Base-by-base conservation (phyloP, 2,797 vertebrate species). In the Rhodeus uyekii region DNA sequence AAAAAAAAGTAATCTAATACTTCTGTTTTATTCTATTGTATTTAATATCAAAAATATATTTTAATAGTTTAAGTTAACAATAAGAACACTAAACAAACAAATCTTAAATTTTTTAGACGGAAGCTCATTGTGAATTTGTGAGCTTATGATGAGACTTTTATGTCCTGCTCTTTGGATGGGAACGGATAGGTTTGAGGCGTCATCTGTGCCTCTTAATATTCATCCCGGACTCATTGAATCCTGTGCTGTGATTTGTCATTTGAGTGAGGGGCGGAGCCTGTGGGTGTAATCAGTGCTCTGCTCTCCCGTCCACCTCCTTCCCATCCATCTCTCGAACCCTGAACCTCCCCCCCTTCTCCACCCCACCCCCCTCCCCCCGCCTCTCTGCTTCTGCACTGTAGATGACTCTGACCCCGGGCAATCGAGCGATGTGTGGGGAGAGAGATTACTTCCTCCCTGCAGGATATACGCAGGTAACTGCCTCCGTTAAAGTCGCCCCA, bases 351-450 rank as follows among this genome's bases (percentile, higher is more conserved):
- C 71, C 87, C 82, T 85, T 63, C 85, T 87, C 84, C 76, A 46
- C 87, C 92, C n/a, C n/a, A n/a, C 76, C 77, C 71, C 87, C 82
- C 85, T 63, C 85, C 87, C 92, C 91, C 94, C 81, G 90, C 94
- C 85, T 95, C 91, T 95, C 94, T 95, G 95, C 95, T 95, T 94
- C 83, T 95, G 94, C 95, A 95, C 94, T 96, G 90, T 97, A 95
- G 95, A 96, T 96, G 94, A 95, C 91, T 98, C 95, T 96, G 96
- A 98, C 93, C 94, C 93, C 93, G 95, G 93, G 94, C 94, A 95
- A 93, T 95, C 91, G 89, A 95, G 92, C 95, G 95, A 97, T 93
- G 94, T 94, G 92, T 96, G 94, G 95, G 92, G 93, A 88, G 94
- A 96, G 92, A 95, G 95, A 95, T 95, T 97, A 96, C 93, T 95